Evolutionary conservation across 2,797 vertebrate genomes (phyloP).

Genomic region (Hyperoplus immaculatus): DNA sequence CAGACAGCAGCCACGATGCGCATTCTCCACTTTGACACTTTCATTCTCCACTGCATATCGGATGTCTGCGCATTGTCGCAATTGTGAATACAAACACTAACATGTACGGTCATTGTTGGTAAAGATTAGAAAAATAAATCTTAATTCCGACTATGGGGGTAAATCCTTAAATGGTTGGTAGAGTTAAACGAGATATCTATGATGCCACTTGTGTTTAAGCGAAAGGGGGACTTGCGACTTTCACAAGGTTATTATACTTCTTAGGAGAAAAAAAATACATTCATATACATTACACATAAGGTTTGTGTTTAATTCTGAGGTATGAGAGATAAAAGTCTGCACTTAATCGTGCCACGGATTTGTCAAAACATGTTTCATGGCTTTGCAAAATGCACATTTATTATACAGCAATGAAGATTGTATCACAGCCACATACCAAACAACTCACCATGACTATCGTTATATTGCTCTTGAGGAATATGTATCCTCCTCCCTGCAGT

Average conservation of each 20-base stretch:
- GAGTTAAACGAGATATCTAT: not conserved
- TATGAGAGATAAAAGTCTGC: too few relatives aligned
- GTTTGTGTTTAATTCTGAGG: not conserved
- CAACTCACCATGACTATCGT: slow-evolving; percentile 25
- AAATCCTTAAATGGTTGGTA: not conserved
- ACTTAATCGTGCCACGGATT: too few relatives aligned
- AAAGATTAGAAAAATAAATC: not conserved
- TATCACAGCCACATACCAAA: slow-evolving; percentile 25
- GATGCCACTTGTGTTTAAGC: not conserved
- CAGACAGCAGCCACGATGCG: slow-evolving; percentile 66
- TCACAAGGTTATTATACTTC: not conserved
- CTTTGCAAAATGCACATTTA: not conserved
- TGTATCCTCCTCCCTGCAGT: slow-evolving; percentile 32
- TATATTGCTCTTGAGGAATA: slow-evolving; percentile 22
- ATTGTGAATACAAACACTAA: slow-evolving; percentile 13
- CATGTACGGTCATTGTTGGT: not conserved
- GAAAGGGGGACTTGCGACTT: not conserved
- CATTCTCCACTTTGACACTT: slow-evolving; percentile 38
- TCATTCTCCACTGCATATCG: slow-evolving; percentile 18
- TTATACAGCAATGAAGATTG: slow-evolving; percentile 3
- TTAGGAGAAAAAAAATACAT: not conserved
- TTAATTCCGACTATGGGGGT: not conserved
- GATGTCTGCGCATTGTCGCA: slow-evolving; percentile 19
- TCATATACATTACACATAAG: not conserved
- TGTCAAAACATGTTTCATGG: not conserved